Base-by-base conservation (phyloP, 2,797 vertebrate species). In the Champsocephalus esox region DNA sequence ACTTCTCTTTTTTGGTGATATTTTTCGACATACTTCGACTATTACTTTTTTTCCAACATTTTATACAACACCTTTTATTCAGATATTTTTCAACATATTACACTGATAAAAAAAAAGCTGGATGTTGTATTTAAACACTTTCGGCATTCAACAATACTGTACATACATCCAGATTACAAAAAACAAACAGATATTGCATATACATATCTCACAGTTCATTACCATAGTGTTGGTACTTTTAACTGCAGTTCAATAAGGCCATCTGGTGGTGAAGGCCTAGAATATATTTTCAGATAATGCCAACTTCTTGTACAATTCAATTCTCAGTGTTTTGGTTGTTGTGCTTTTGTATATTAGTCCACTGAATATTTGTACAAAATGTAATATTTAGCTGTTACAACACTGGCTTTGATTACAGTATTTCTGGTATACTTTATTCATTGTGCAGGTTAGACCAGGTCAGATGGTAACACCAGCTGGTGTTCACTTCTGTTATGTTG, bases 191-290 rank as follows among this genome's bases (percentile, higher is more conserved):
- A 38, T 38, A 28, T 38, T 38, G 7, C 34, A 38, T 38, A 19
- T 5, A 43, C 12, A 11, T 19, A 43, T n/a, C 24, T 11, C 3
- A 7, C 10, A 56, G 44, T 34, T 61, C 3, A 38, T 10, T 16
- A 19, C 4, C 16, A n/a, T 3, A 9, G 12, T 32, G 38, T 19
- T 52, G 45, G 12, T 54, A 5, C 3, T 12, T 66, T 70, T 28
- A 34, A 11, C n/a, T 59, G 52, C 50, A 79, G 73, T 60, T 75
- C 68, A 85, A 48, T 75, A 55, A 59, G 49, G 82, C 78, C 90
- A 87, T 70, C 92, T 92, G 34, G 81, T 89, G 92, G 88, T 66
- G 61, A 78, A 69, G 13, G 28, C 13, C 0, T 32, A 62, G n/a
- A 79, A 56, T 75, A 24, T 44, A 12, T 17, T 66, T 5, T n/a